phyloP scores from a whole-genome alignment of 2,113 vertebrate species.

The Rhynchomys soricoides region DNA sequence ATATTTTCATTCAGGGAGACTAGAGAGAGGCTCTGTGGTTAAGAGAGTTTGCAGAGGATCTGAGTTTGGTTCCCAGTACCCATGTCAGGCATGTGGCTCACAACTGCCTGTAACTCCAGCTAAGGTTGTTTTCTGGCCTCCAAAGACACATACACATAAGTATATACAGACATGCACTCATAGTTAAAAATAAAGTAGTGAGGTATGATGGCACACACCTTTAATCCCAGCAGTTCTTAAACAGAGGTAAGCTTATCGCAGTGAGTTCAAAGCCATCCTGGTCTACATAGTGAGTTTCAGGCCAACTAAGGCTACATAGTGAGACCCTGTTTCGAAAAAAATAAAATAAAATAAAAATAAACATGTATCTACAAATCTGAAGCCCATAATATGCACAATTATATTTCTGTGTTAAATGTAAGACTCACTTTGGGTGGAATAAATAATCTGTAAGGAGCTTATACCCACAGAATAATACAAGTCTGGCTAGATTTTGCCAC shows the following conservation, averaged over 20 bases:
- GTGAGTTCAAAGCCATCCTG: neutral
- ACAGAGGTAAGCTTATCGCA: neutral
- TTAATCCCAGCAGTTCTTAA: neutral
- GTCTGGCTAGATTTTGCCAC: neutral
- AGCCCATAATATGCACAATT: neutral
- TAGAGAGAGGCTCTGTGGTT: too few relatives aligned
- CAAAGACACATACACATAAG: neutral
- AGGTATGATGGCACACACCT: neutral
- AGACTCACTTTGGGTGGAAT: neutral
- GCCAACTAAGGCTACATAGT: neutral
- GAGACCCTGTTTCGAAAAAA: neutral
- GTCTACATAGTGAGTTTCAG: neutral
- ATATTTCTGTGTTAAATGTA: neutral
- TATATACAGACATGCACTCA: neutral
- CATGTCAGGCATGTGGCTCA: neutral
- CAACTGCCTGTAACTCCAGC: neutral
- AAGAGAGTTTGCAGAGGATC: neutral
- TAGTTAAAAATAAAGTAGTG: neutral
- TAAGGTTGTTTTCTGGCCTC: neutral
- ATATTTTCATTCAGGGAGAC: neutral
- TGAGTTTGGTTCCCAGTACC: neutral
- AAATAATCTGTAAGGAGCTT: neutral
- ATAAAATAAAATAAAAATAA: neutral
- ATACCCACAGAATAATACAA: neutral
- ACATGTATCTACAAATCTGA: neutral